Base-by-base conservation (phyloP, 2,888 invertebrate genomes). In the Acleris holmiana region DNA sequence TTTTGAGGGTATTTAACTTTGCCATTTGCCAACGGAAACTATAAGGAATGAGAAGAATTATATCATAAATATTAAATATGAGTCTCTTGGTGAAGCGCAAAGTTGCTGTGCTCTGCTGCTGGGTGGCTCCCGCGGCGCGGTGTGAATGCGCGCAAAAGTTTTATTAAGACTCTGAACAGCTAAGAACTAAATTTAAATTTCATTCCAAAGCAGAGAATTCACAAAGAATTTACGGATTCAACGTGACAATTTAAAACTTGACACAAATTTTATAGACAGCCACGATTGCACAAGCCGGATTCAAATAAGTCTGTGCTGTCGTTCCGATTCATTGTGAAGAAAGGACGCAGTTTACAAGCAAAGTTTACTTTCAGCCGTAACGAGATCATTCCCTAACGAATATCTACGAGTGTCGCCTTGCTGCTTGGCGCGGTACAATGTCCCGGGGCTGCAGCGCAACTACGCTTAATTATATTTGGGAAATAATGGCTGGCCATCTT, bases 331-430 rank as follows among this genome's bases (percentile, higher is more conserved):
- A 64, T 64, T 64, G 58, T 64, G 53, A 54, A 59, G 64, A 58
- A 58, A 51, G 66, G 55, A 67, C 71, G 70, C 72, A 81, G 76
- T 79, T 80, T 74, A 74, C 73, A 76, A 74, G 71, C 73, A 61
- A 76, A 83, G 78, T 83, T 80, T 80, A 80, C 84, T 76, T 74
- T 60, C 46, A 56, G 68, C 75, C 41, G 61, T 77, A 77, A 72
- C 73, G 71, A 79, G 77, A 81, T 79, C 67, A 62, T 57, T 49
- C 35, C 44, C 46, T 84, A 85, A 84, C 84, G 83, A 82, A 83
- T 84, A 84, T 84, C 79, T 83, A 84, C 78, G 80, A 75, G 75
- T 80, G 75, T 80, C 79, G 79, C 77, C 44, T 7, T 21, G 0
- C 53, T 17, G 54, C 23, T 15, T 23, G 19, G 19, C 47, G n/a